phyloP scores from a whole-genome alignment of 2,797 vertebrate genomes.

The Sebastes trivittatus region DNA sequence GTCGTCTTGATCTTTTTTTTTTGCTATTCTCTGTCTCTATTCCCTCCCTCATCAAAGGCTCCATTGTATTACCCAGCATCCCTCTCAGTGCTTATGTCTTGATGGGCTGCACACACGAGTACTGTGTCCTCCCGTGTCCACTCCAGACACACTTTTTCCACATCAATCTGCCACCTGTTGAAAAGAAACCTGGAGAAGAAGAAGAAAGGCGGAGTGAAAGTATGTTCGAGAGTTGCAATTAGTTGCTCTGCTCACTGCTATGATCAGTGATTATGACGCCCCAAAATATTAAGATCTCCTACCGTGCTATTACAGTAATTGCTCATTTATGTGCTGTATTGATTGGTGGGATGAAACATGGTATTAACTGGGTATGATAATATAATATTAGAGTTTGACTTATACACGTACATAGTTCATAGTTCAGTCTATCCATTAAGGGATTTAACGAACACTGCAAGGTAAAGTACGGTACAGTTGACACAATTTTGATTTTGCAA shows the following conservation, averaged over 20 bases:
- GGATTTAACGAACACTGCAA: not conserved
- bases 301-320: constrained; percentile 40
- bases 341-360: not conserved
- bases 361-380: not conserved
- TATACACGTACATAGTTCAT: not conserved
- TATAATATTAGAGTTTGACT: not conserved
- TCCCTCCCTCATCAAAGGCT: constrained; percentile 5
- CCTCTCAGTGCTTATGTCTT: constrained; percentile 8
- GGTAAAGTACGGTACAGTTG: not conserved
- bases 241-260: not conserved
- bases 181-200: not conserved
- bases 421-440: not conserved
- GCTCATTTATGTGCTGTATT: constrained; percentile 16
- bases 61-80: constrained; percentile 15
- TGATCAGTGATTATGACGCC: constrained; percentile 26
- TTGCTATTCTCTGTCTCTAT: not conserved
- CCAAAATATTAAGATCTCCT: constrained; percentile 30
- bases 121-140: not conserved
- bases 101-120: not conserved
- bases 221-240: constrained; percentile 34
- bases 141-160: constrained; percentile 10
- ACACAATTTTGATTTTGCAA: not conserved
- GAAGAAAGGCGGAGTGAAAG: constrained; percentile 2
- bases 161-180: not conserved
- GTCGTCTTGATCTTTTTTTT: not conserved